Conservation (phyloP, 2,113 vertebrate genomes). For the Xenopus tropicalis region DNA sequence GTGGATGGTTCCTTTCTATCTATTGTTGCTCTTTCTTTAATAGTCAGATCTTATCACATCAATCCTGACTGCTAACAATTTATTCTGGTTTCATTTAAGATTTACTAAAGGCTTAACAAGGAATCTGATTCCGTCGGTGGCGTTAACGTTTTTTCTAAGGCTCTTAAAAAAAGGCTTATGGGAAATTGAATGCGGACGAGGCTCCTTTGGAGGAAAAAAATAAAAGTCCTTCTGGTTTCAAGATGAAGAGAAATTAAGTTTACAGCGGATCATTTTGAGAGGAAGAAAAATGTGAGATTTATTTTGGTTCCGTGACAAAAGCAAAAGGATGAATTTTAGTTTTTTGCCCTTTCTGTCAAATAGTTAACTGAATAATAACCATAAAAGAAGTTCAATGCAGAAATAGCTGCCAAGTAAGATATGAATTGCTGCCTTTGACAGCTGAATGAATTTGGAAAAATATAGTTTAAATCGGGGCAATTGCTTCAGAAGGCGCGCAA, state of each 20-base stretch:
- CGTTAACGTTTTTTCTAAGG: constrained; percentile 33
- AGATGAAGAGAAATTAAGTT: neutral
- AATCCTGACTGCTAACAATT: constrained; percentile 42
- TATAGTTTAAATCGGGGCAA: too few relatives aligned
- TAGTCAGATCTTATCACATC: constrained; percentile 42
- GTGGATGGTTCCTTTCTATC: constrained; percentile 22
- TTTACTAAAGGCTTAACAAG: constrained; percentile 41
- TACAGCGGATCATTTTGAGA: neutral
- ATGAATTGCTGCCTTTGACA: too few relatives aligned
- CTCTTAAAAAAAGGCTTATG: constrained; percentile 35
- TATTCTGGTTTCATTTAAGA: constrained; percentile 40
- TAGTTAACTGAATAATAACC: too few relatives aligned
- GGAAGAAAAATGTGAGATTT: too few relatives aligned
- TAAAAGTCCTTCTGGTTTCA: neutral
- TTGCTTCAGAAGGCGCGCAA: too few relatives aligned
- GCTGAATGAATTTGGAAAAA: too few relatives aligned
- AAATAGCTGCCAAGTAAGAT: too few relatives aligned
- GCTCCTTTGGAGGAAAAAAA: neutral
- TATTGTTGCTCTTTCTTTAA: constrained; percentile 32
- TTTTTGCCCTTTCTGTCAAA: too few relatives aligned
- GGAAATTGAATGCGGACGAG: constrained; percentile 37
- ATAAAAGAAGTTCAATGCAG: too few relatives aligned
- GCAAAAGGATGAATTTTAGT: neutral
- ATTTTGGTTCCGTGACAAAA: neutral
- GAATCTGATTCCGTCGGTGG: constrained; percentile 32